Evolutionary conservation across 2,797 vertebrate genomes (phyloP), one percentile per base, ranked within the genome.

Genomic region (Falco cherrug): DNA sequence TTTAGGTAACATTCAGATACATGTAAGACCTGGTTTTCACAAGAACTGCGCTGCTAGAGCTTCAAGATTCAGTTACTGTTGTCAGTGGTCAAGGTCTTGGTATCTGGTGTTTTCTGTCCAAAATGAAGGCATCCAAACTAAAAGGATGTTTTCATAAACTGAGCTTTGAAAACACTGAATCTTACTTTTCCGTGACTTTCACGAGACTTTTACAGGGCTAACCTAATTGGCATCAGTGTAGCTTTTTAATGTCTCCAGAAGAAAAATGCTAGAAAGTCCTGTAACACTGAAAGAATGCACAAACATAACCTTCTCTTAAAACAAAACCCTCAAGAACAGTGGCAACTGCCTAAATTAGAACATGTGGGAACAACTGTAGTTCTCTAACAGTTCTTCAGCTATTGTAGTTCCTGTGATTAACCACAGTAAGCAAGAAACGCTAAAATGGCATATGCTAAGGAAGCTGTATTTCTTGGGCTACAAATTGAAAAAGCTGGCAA

Each of bases 341-440:
- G 45, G 77, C 61, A 94, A 35, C 22, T 5, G 6, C 41, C 76
- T 87, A 51, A 86, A 89, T 71, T 31, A 90, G 73, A 89, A n/a
- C 41, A 33, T 0, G 4, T 26, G 35, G 43, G 65, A 91, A 86
- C 4, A 2, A 61, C 50, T 43, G 29, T 12, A 75, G 65, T 24
- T 80, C 78, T 77, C 41, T 35, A 60, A 64, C 77, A 82, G 41
- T 7, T 87, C 45, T 83, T 70, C 78, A 87, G 41, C 60, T 56
- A 16, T 59, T 56, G 60, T 41, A 85, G 87, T 83, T 97, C 84
- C 74, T 89, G 57, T 80, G 60, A 85, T 60, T 83, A 94, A 92
- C 84, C 84, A 89, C 78, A 89, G 31, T 26, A 70, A 84, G 80
- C 31, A 75, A 47, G 77, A 89, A 69, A 67, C 0, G 14, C 63